Evolutionary conservation across 2,888 invertebrate genomes (phyloP).

Genomic region (Parthenolecanium corni): DNA sequence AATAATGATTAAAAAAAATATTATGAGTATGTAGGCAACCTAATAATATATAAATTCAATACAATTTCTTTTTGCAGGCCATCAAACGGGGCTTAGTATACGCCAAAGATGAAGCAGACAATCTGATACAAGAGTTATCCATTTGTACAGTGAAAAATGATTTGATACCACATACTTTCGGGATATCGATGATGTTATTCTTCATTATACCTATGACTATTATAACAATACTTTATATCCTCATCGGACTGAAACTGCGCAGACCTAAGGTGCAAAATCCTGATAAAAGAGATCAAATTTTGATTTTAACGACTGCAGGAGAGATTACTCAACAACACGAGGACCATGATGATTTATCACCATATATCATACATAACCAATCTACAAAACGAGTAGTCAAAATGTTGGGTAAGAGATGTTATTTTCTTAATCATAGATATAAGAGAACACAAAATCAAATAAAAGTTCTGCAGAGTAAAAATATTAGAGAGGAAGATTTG

Average conservation of each 20-base stretch:
- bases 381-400: constrained; percentile 57
- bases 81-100: constrained; percentile 49
- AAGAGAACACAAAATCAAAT: too few relatives aligned
- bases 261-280: constrained; percentile 38
- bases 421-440: constrained; percentile 9
- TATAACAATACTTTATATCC: constrained; percentile 47
- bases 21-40: too few relatives aligned
- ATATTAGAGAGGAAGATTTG: too few relatives aligned
- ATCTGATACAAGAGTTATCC: constrained; percentile 42
- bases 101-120: constrained; percentile 38
- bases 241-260: constrained; percentile 43
- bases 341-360: constrained; percentile 6
- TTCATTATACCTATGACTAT: constrained; percentile 51
- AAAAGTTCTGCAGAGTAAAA: too few relatives aligned
- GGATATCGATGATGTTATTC: constrained; percentile 50
- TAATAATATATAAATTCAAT: too few relatives aligned
- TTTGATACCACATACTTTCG: constrained; percentile 44
- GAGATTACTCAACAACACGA: constrained; percentile 35
- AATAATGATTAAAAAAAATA: too few relatives aligned
- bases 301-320: constrained; percentile 31
- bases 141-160: constrained; percentile 50
- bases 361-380: constrained; percentile 36
- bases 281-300: constrained; percentile 1
- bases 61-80: constrained; percentile 31
- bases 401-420: constrained; percentile 54